phyloP scores from a whole-genome alignment of 2,113 vertebrate species.

The Hemicordylus capensis region DNA sequence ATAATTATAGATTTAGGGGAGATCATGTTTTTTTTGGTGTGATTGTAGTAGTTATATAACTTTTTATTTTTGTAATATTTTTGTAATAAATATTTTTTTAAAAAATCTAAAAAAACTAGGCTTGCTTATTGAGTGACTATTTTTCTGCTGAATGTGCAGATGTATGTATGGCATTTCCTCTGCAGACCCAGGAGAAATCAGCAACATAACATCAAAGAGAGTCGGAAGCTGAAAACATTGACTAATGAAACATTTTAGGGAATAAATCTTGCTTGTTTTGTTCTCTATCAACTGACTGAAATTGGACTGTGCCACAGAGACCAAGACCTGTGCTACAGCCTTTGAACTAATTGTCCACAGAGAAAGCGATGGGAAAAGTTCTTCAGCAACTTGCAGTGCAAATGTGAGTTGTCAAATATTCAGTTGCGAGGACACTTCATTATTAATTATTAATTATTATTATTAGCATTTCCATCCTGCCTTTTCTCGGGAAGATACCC shows the following conservation, averaged over 20 bases:
- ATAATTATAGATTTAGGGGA: too few relatives aligned
- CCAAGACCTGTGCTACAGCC: not conserved
- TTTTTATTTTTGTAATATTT: too few relatives aligned
- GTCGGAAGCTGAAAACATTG: not conserved
- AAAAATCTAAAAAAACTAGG: too few relatives aligned
- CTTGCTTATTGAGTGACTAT: not conserved
- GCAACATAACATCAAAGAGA: not conserved
- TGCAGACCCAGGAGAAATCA: not conserved
- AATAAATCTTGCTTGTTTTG: not conserved
- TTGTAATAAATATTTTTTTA: too few relatives aligned
- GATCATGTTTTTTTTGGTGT: too few relatives aligned
- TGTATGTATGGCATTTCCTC: not conserved
- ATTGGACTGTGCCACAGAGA: not conserved
- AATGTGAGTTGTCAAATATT: not conserved
- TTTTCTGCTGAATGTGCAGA: fast-evolving
- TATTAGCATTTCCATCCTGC: not conserved
- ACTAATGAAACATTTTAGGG: not conserved
- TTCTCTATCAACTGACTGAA: fast-evolving
- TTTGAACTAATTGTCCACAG: not conserved
- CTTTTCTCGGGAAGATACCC: not conserved
- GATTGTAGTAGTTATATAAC: too few relatives aligned
- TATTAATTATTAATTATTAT: not conserved
- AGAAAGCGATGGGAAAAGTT: fast-evolving
- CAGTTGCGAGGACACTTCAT: not conserved
- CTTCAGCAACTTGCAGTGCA: fast-evolving